phyloP scores from a whole-genome alignment of 2,113 vertebrate species.

The Peromyscus californicus region DNA sequence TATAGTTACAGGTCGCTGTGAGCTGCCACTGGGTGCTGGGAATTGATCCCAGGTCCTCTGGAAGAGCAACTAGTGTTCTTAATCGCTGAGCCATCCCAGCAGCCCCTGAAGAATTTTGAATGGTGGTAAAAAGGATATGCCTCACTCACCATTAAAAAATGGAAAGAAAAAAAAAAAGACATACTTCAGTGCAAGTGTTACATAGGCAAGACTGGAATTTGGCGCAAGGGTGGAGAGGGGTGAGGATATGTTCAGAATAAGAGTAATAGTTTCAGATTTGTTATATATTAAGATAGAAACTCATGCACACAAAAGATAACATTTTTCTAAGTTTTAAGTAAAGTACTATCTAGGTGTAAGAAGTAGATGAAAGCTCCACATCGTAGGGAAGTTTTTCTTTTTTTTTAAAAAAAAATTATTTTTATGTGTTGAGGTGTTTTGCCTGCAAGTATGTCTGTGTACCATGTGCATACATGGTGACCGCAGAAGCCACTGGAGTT shows the following conservation, averaged over 20 bases:
- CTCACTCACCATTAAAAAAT: neutral
- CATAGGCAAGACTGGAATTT: conserved; percentile 21
- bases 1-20: neutral
- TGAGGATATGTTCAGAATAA: conserved; percentile 14
- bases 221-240: neutral
- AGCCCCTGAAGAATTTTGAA: neutral
- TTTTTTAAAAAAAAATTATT: neutral
- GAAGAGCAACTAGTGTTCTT: neutral
- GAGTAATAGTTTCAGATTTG: neutral
- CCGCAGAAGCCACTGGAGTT: neutral
- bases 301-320: neutral
- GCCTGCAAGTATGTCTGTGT: neutral
- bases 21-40: neutral
- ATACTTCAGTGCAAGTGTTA: neutral
- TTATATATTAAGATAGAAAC: conserved; percentile 13
- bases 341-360: neutral
- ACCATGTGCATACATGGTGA: neutral
- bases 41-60: neutral
- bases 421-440: neutral
- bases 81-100: neutral
- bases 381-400: neutral
- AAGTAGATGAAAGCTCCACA: neutral
- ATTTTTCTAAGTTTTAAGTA: conserved; percentile 28
- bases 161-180: neutral
- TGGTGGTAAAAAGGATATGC: neutral